Base-by-base conservation (phyloP, 1,140 invertebrate genomes). In the Heliconius himera region DNA sequence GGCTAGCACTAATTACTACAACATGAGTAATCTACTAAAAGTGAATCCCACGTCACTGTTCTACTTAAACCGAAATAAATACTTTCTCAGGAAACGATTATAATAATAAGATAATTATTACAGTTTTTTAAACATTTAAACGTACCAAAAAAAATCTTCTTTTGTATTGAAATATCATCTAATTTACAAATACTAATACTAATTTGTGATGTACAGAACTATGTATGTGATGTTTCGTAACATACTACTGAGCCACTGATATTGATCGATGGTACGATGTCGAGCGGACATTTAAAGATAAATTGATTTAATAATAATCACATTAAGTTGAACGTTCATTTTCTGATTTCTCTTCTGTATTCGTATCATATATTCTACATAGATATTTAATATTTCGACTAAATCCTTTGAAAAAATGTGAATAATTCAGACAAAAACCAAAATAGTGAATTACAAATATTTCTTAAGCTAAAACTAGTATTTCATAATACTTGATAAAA, bases 161-260 rank as follows among this genome's bases (percentile, higher is more conserved):
- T 8, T 6, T 36, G 33, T 36, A 0, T 36, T 22, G 18, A 56
- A 20, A 56, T 22, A 6, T 33, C 33, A n/a, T 18, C 36, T 74
- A 73, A n/a, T 51, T 77, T 78, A 76, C 75, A 36, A 36, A 6
- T 36, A 36, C 33, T 79, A 56, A 79, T 79, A 73, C 60, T 74
- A 70, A 36, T 81, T 79, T 79, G 78, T 82, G 46, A 79, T 79
- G 75, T 79, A 74, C 74, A 46, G 41, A 73, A 80, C 70, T 74
- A 49, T 73, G 46, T 80, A 49, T 73, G 70, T 80, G 79, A 76
- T 73, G 79, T 60, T 56, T 29, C 22, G 46, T 72, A 77, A 70
- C 49, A 74, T 18, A 38, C 51, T 75, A 77, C 77, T 77, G 54
- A 77, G 46, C 41, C 49, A 36, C 49, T 9, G 70, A 77, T 49